A percentile compares a stretch with the other conserved stretches of the same genome.
phyloP scores from a whole-genome alignment of 2,113 vertebrate species.

The Etia nguti region DNA sequence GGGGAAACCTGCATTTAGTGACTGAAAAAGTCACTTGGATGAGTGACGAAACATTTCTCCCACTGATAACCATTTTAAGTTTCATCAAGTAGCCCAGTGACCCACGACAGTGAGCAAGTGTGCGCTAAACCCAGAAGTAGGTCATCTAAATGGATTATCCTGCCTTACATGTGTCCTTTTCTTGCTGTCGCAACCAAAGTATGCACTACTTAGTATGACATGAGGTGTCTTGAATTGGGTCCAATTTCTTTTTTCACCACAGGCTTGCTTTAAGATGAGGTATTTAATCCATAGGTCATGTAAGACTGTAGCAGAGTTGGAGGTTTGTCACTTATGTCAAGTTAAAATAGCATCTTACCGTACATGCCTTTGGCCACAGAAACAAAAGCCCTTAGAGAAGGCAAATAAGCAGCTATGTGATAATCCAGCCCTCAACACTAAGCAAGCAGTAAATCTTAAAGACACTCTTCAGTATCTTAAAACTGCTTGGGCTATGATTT shows the following conservation, averaged over 20 bases:
- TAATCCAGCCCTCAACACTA: neutral
- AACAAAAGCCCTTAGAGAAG: neutral
- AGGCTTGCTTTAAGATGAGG: neutral
- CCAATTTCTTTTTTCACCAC: neutral
- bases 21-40: neutral
- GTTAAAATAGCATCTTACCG: neutral
- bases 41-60: neutral
- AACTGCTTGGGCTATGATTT: neutral
- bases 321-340: neutral
- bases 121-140: neutral
- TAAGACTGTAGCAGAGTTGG: neutral
- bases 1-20: neutral
- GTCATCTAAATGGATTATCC: neutral
- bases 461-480: neutral
- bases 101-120: neutral
- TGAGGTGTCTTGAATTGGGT: accelerated
- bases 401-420: neutral
- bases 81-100: neutral
- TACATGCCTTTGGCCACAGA: neutral
- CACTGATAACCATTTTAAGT: neutral
- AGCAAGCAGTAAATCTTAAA: neutral
- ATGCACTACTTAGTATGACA: neutral
- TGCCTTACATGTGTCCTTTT: neutral
- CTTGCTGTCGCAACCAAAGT: neutral
- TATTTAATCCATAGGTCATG: neutral